Base-by-base conservation (phyloP, 2,113 vertebrate species). In the Cebus imitator region DNA sequence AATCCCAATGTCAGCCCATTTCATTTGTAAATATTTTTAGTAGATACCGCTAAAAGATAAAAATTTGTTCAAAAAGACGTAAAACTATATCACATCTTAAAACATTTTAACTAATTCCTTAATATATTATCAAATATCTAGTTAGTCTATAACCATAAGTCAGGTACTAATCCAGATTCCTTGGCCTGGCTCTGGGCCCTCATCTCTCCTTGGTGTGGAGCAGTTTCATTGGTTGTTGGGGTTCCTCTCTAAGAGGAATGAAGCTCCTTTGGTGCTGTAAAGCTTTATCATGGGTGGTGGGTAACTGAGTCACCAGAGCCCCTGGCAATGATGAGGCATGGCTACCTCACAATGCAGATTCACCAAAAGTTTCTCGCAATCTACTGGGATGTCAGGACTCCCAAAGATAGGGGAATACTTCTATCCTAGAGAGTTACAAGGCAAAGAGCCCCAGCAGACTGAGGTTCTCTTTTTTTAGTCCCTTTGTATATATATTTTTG, bases 81-180 rank as follows among this genome's bases (percentile, higher is more conserved):
- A 45, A 94, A 94, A 50, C 55, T 16, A 5, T 52, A 82, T 50
- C 20, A 94, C 52, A 87, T 66, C 76, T 32, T 79, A 75, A 87
- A 76, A 91, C 21, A 86, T 89, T 82, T 90, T 52, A 86, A 84
- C 27, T 80, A 66, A 58, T 88, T 91, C 18, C 43, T 94, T 82
- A 92, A 68, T 70, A 79, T 55, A 40, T 79, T 87, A 52, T 25
- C 27, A 84, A 76, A 72, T 84, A 45, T 32, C 43, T 52, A 78
- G 37, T 61, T 55, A 50, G 61, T 64, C 40, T 78, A 11, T 2
- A 92, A 8, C 79, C 48, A 7, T 78, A 35, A 35, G 66, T 18
- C 58, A 66, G 58, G 52, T 57, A 8, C 57, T 66, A 40, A 66
- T 17, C 30, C 57, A 80, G 48, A 25, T 50, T 76, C 57, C 11